A percentile compares a stretch with the other conserved stretches of the same genome.
phyloP scores from a whole-genome alignment of 2,113 vertebrate genomes.

The Ardeotis arabs region DNA sequence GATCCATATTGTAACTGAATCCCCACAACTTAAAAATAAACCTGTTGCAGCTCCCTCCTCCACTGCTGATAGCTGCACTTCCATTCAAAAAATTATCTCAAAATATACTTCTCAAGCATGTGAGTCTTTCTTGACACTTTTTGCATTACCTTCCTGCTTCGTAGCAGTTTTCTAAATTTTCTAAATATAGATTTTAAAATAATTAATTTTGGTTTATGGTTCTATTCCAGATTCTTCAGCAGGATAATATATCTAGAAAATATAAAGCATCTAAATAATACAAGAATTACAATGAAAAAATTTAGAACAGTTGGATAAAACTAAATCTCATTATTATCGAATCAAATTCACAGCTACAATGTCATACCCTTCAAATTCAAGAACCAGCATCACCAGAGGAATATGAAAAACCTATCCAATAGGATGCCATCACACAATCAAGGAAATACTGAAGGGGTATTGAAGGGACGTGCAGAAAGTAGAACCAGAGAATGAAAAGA shows the following conservation, averaged over 20 bases:
- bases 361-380: neutral
- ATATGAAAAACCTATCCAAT: neutral
- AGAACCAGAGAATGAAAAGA: neutral
- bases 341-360: conserved; percentile 11
- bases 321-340: neutral
- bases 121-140: neutral
- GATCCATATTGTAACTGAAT: conserved; percentile 7
- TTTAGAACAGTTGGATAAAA: neutral
- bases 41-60: neutral
- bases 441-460: neutral
- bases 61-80: neutral
- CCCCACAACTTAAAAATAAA: conserved; percentile 15
- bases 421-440: neutral
- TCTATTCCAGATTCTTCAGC: neutral
- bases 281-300: neutral
- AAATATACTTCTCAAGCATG: neutral
- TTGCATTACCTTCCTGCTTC: neutral
- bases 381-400: neutral
- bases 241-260: neutral
- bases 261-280: neutral
- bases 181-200: neutral
- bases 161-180: neutral
- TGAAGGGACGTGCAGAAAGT: neutral
- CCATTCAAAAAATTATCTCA: neutral
- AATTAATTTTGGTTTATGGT: neutral